Evolutionary conservation across 2,888 invertebrate genomes (phyloP), one percentile per base, ranked within the genome.

Genomic region (Helleia helle): DNA sequence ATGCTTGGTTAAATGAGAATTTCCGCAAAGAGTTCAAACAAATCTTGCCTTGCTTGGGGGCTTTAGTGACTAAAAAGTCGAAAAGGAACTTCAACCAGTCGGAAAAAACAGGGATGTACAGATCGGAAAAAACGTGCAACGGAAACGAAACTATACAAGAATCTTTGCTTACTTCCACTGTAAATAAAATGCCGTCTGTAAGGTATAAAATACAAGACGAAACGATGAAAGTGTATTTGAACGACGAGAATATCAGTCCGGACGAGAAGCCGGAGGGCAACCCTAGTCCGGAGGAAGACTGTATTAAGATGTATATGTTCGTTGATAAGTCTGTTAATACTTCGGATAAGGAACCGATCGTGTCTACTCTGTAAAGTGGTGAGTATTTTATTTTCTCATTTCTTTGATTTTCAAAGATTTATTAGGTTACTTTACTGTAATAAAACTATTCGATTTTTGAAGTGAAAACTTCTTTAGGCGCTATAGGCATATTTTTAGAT

Each of bases 1-100:
- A 97, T 77, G 96, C 96, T 11, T 97, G 96, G 96, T 88, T 97
- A 71, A 97, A 97, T 73, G 96, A 96, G 54, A 95, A 95, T 76
- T 96, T 96, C 69, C 88, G 95, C 36, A 95, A 95, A 64, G 95
- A 95, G 68, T 95, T 95, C 72, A 93, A 91, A 63, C 89, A 90
- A 68, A 91, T 92, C 37, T 68, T 91, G 38, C 90, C 90, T 1
- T 91, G 90, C 53, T 87, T 90, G 59, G 84, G 83, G 27, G 77
- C 76, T 1, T 56, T 83, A 41, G 77, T 83, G 4, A 65, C 72
- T 13, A 81, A 76, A 51, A 80, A 72, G 47, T 56, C 69, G 1
- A 75, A 72, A 44, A 68, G 71, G 47, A 77, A 73, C 53, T 68
- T 66, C 40, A 76, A 80, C 50, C 79, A 81, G 44, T 76, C 80